Conservation (phyloP, 2,888 invertebrate species). For the Chironomus tentans region DNA sequence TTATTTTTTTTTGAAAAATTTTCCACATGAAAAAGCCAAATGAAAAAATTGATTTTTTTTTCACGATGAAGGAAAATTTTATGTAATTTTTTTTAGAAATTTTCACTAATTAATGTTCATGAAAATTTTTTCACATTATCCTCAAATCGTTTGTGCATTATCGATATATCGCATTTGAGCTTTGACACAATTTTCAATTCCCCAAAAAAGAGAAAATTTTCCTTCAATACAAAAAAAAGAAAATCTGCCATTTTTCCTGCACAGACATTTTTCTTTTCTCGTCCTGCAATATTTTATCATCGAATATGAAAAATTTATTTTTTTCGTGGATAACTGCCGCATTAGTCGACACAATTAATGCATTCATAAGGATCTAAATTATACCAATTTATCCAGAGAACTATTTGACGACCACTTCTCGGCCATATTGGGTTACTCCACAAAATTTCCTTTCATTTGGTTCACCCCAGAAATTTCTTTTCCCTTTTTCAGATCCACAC, state of each 20-base stretch:
- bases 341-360: background rate
- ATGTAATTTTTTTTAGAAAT: background rate
- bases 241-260: background rate
- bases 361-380: background rate
- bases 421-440: slow-evolving; percentile 44
- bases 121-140: background rate
- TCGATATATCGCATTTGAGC: too few relatives aligned
- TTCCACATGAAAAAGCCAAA: background rate
- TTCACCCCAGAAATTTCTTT: slow-evolving; percentile 27
- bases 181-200: too few relatives aligned
- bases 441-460: slow-evolving; percentile 43
- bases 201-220: too few relatives aligned
- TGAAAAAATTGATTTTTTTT: background rate
- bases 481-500: background rate
- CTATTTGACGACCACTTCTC: slow-evolving; percentile 39
- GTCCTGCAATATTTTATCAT: background rate
- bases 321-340: slow-evolving; percentile 13
- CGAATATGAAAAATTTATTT: background rate
- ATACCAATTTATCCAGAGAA: slow-evolving; percentile 42
- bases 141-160: background rate
- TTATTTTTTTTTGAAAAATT: background rate
- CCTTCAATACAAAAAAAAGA: too few relatives aligned
- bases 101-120: background rate
- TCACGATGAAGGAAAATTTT: background rate
- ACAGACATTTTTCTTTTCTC: slow-evolving; percentile 1